Evolutionary conservation across 1,140 invertebrate genomes (phyloP), one percentile per base, ranked within the genome.

Genomic region (Drosophila simulans): DNA sequence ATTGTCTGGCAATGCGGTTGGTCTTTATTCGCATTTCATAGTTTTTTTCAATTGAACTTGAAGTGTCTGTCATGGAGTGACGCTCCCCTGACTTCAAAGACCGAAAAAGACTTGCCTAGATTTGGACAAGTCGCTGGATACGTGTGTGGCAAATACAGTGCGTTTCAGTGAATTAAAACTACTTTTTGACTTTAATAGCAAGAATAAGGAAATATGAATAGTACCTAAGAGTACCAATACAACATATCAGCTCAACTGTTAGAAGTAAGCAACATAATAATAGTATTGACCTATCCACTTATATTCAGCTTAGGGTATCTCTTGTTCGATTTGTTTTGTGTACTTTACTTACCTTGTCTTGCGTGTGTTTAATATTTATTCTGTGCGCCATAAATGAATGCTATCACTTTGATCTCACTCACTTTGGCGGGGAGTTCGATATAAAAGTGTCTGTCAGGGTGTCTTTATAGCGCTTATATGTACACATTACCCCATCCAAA

Each of bases 1-100:
- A 75, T 86, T 88, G 82, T 88, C 83, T 89, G 84, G 82, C 81
- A 60, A 65, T 85, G 82, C 74, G 84, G 84, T 88, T 88, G 84
- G 84, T 88, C 80, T 76, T 51, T 68, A 60, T 35, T 54, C 64
- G 65, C 77, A 70, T 62, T 60, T 77, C 43, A 52, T 51, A 56
- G 43, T 78, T 88, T 17, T 17, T 17, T 89, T 80, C 84, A 84
- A 90, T 88, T 88, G 84, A 88, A 88, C 84, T 84, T 88, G 80
- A 89, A 80, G 84, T 89, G 81, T 77, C 72, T 70, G 74, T 55
- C 53, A 15, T 13, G 10, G 51, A 56, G 22, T 70, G 51, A 70
- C 65, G 52, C 64, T 70, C 42, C 65, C 42, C 51, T 56, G 66
- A 69, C 63, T 69, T 34, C 64, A 69, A 35, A 69, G 49, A 54